These are phyloP conservation scores for Amyelois transitella DNA, from an alignment of 1,140 invertebrate species.

Conservation along the genomic window DNA sequence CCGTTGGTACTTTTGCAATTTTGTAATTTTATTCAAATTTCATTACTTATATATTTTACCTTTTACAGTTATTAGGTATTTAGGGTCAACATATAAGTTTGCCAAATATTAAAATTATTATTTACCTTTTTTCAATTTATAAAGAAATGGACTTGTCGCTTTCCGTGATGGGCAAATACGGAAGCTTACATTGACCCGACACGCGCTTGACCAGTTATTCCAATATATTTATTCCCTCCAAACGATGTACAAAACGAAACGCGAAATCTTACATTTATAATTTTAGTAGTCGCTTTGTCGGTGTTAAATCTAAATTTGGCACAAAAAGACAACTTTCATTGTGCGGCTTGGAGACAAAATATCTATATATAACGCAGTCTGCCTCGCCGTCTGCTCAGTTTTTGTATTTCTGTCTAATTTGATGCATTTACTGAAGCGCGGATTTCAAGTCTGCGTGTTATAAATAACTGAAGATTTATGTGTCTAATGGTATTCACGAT, in stretches of 20 bases:
- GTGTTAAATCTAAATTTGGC: slow-evolving; percentile 5
- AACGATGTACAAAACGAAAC: background rate
- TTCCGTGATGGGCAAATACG: no score
- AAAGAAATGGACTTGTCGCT: no score
- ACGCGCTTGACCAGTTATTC: no score
- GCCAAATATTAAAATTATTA: no score
- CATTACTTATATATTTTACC: no score
- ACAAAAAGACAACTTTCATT: slow-evolving; percentile 1
- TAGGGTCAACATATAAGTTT: no score
- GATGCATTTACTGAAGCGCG: slow-evolving; percentile 12
- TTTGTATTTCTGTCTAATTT: slow-evolving; percentile 10
- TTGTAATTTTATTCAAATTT: no score
- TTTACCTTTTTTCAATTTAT: no score
- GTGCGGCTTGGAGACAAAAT: slow-evolving; percentile 1
- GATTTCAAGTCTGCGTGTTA: slow-evolving; percentile 3
- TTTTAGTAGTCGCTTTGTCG: background rate
- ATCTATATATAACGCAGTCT: slow-evolving; percentile 7
- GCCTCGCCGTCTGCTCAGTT: slow-evolving; percentile 11
- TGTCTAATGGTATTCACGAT: no score
- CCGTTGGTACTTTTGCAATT: no score
- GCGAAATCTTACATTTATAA: background rate
- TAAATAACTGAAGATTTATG: slow-evolving; percentile 10
- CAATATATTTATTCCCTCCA: background rate
- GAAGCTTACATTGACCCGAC: no score
- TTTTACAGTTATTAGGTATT: no score